Conservation (phyloP, 2,888 invertebrate genomes). For the Sympetrum striolatum region DNA sequence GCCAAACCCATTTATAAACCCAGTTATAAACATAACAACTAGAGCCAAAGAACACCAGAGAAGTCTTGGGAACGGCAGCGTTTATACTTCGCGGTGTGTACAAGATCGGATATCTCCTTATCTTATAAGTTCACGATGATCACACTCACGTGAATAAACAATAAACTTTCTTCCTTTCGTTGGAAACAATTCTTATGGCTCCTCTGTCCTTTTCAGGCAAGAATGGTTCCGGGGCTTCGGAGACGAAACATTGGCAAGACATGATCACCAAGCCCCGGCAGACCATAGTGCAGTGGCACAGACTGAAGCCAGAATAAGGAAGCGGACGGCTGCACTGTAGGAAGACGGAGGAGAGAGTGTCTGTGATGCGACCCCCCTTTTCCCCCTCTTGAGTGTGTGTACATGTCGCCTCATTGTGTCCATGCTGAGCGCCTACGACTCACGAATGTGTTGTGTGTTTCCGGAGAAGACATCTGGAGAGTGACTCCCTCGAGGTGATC, state of each 20-base stretch:
- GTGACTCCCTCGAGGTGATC: neutral
- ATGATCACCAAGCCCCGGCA: constrained; percentile 97
- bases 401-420: neutral
- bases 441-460: neutral
- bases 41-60: too few species aligned
- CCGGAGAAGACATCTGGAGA: neutral
- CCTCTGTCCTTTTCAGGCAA: constrained; percentile 71
- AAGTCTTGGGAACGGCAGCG: too few species aligned
- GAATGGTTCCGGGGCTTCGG: constrained; percentile 92
- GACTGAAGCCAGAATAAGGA: constrained; percentile 87
- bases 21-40: too few species aligned
- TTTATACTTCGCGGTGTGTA: too few species aligned
- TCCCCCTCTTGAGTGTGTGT: too few species aligned
- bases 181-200: too few species aligned
- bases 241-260: constrained; percentile 98
- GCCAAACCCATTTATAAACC: too few species aligned
- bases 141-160: too few species aligned
- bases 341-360: constrained; percentile 15
- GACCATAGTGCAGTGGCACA: constrained; percentile 96
- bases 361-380: constrained; percentile 29
- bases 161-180: too few species aligned
- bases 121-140: too few species aligned
- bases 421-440: neutral
- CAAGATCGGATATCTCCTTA: too few species aligned
- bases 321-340: neutral